Percentiles rank a stretch among this genome's conserved stretches.
phyloP scores from a whole-genome alignment of 92 coral and sea anemone genomes.

The Bergia sp. region DNA sequence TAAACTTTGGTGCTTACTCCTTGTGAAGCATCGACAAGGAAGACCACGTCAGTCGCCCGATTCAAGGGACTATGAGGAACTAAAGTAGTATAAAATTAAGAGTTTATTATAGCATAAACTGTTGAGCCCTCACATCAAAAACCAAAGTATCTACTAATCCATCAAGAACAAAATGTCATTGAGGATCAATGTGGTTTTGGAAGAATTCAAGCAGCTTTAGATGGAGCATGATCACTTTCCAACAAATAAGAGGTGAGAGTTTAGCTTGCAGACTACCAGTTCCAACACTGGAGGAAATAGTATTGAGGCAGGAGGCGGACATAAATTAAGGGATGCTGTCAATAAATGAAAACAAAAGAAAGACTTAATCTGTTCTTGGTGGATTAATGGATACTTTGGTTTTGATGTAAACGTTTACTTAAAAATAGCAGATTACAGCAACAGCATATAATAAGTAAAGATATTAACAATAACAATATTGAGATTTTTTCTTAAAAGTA shows the following conservation, averaged over 20 bases:
- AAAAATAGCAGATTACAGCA: no score
- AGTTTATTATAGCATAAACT: not conserved
- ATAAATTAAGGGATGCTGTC: no score
- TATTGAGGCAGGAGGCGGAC: not conserved
- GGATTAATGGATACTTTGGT: no score
- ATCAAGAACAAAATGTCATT: not conserved
- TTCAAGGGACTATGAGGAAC: slow-evolving; percentile 29
- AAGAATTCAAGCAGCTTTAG: not conserved
- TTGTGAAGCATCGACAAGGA: slow-evolving; percentile 37
- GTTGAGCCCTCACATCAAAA: not conserved
- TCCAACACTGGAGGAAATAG: not conserved
- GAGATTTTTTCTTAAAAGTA: no score
- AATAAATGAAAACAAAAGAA: no score
- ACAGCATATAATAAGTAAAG: no score
- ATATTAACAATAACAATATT: no score
- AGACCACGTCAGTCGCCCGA: slow-evolving; percentile 13
- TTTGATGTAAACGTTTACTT: no score
- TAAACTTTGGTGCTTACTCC: not conserved
- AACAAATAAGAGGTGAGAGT: not conserved
- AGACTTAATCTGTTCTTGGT: no score
- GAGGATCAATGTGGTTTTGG: not conserved
- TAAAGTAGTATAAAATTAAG: not conserved
- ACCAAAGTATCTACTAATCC: not conserved
- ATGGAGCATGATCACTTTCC: not conserved
- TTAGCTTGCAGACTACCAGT: not conserved